phyloP scores from a whole-genome alignment of 2,888 invertebrate genomes.

The Diachrysia chrysitis region DNA sequence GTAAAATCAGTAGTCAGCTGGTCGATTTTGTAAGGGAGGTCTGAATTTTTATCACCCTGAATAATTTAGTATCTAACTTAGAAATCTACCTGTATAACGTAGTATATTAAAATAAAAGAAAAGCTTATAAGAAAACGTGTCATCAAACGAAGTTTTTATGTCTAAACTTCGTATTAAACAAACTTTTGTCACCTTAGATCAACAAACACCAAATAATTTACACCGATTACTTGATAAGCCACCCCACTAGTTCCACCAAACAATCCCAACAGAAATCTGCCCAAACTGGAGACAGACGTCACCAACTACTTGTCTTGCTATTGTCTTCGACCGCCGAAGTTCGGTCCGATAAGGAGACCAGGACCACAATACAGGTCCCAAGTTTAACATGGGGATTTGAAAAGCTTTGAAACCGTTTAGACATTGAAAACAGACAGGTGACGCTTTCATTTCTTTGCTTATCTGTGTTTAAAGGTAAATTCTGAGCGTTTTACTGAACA shows the following conservation, averaged over 20 bases:
- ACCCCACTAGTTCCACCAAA: slow-evolving; percentile 57
- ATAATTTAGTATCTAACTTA: too few species aligned
- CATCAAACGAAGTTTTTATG: too few species aligned
- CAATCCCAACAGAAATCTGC: slow-evolving; percentile 58
- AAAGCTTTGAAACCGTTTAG: slow-evolving; percentile 67
- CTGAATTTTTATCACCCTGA: too few species aligned
- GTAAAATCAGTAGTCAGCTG: too few species aligned
- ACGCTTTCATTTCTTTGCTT: slow-evolving; percentile 65
- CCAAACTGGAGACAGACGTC: slow-evolving; percentile 67
- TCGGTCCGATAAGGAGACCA: slow-evolving; percentile 75
- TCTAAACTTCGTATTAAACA: too few species aligned
- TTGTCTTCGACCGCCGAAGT: slow-evolving; percentile 79
- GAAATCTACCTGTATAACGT: too few species aligned
- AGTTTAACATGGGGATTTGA: slow-evolving; percentile 78
- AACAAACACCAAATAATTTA: slow-evolving; percentile 36
- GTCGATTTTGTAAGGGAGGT: too few species aligned
- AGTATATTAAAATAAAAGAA: too few species aligned
- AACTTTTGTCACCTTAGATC: slow-evolving; percentile 7
- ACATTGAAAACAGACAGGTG: slow-evolving; percentile 63
- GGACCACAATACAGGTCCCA: slow-evolving; percentile 77
- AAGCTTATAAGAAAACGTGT: too few species aligned
- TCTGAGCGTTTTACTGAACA: background rate
- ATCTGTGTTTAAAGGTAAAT: slow-evolving; percentile 42
- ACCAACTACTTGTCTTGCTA: slow-evolving; percentile 68
- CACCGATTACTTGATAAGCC: slow-evolving; percentile 44